phyloP scores from a whole-genome alignment of 2,797 vertebrate genomes.

The Zenarchopterus dispar region DNA sequence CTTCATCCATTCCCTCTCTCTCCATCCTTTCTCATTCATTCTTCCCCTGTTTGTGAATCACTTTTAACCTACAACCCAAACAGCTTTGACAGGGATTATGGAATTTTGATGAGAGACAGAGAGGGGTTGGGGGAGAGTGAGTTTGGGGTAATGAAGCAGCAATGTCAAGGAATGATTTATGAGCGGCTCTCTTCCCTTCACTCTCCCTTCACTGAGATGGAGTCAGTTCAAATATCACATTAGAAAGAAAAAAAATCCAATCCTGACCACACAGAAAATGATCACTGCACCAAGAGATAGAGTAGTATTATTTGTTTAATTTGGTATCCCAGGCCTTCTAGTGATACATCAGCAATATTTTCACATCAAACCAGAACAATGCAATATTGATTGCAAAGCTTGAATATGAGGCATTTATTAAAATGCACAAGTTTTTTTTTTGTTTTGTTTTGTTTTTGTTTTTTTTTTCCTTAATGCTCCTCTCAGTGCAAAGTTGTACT shows the following conservation, averaged over 20 bases:
- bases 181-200: constrained; percentile 53
- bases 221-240: constrained; percentile 68
- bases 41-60: constrained; percentile 63
- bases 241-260: constrained; percentile 60
- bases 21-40: constrained; percentile 7
- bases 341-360: constrained; percentile 67
- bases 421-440: constrained; percentile 20
- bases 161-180: constrained; percentile 78
- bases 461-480: too few species aligned
- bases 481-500: neutral
- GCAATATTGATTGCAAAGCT: constrained; percentile 35
- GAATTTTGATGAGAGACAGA: constrained; percentile 73
- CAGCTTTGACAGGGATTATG: constrained; percentile 78
- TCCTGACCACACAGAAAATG: constrained; percentile 67
- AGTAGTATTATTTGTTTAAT: constrained; percentile 73
- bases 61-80: constrained; percentile 74
- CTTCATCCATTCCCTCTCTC: constrained; percentile 16
- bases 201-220: constrained; percentile 46
- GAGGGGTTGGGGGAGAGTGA: constrained; percentile 66
- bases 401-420: constrained; percentile 32
- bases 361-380: constrained; percentile 48
- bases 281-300: constrained; percentile 70
- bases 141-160: constrained; percentile 79
- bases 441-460: neutral
- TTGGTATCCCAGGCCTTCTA: constrained; percentile 36